These are phyloP conservation scores for Rhombomys opimus DNA, from an alignment of 2,113 vertebrate genomes.

Conservation along the genomic window DNA sequence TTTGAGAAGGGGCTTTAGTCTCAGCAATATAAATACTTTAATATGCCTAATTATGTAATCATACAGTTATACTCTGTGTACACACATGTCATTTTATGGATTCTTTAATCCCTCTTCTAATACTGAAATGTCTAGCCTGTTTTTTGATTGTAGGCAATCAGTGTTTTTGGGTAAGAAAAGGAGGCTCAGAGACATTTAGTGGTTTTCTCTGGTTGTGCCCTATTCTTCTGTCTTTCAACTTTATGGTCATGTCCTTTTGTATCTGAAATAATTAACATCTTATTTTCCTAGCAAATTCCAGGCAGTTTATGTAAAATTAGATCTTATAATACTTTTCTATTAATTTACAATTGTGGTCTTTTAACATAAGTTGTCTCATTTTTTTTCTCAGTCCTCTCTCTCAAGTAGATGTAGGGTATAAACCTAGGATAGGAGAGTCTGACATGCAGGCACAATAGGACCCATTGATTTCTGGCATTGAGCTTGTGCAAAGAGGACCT, in stretches of 20 bases:
- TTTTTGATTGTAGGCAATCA: constrained; percentile 63
- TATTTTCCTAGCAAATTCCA: constrained; percentile 73
- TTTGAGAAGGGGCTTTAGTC: constrained; percentile 83
- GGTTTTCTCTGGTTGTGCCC: background rate
- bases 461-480: constrained; percentile 82
- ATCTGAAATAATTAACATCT: constrained; percentile 62
- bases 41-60: constrained; percentile 87
- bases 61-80: constrained; percentile 84
- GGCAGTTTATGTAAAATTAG: constrained; percentile 66
- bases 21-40: constrained; percentile 81
- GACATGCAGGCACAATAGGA: constrained; percentile 74
- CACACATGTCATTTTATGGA: constrained; percentile 72
- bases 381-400: constrained; percentile 47
- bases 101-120: constrained; percentile 76
- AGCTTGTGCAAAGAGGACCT: constrained; percentile 74
- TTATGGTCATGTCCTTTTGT: constrained; percentile 25
- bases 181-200: background rate
- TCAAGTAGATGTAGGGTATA: background rate
- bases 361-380: background rate
- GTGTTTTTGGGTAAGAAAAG: background rate
- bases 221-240: background rate
- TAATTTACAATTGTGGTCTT: constrained; percentile 56
- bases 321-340: constrained; percentile 75
- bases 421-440: constrained; percentile 24
- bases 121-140: constrained; percentile 73